Evolutionary conservation across 1,140 invertebrate genomes (phyloP), one percentile per base, ranked within the genome.

Genomic region (Leptopilina clavipes): DNA sequence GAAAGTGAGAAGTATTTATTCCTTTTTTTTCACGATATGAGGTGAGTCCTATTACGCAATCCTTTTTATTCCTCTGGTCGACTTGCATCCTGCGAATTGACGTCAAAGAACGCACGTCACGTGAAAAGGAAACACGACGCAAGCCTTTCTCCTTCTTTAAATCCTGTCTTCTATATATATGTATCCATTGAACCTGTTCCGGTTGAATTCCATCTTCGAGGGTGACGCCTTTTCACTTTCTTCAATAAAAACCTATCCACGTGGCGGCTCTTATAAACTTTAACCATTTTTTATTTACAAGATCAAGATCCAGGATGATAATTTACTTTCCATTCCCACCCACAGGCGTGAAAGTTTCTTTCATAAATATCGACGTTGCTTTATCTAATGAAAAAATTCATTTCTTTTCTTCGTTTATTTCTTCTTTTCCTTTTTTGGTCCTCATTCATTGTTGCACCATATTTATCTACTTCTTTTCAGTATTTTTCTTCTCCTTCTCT

Each of bases 141-240:
- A 78, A 72, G 83, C 84, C 87, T 87, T 87, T 87, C 84, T 85
- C 85, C 82, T 83, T 40, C 37, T 19, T 70, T n/a, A 31, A 71
- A 78, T 79, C 80, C 74, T 76, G 75, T 81, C 75, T 79, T 1
- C 1, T 31, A 31, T 31, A 31, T 31, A 31, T 31, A n/a, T 31
- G 25, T 74, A 72, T 71, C 76, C 76, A 73, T 71, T 73, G 75
- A 56, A 79, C 73, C 75, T 54, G 70, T 79, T 81, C 74, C 77
- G 76, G 59, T 77, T 74, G 73, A 18, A 76, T 77, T 75, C 25
- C 71, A 43, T 54, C 52, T 44, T 2, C 19, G 19, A 71, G 19
- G 31, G 18, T 72, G 9, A 56, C 22, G n/a, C 14, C 31, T 59
- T 71, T 70, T 52, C 44, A 72, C 17, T 56, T 22, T 70, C 70